These are phyloP conservation scores for Strigamia maritima DNA, from an alignment of 2,888 invertebrate genomes.

Conservation along the genomic window DNA sequence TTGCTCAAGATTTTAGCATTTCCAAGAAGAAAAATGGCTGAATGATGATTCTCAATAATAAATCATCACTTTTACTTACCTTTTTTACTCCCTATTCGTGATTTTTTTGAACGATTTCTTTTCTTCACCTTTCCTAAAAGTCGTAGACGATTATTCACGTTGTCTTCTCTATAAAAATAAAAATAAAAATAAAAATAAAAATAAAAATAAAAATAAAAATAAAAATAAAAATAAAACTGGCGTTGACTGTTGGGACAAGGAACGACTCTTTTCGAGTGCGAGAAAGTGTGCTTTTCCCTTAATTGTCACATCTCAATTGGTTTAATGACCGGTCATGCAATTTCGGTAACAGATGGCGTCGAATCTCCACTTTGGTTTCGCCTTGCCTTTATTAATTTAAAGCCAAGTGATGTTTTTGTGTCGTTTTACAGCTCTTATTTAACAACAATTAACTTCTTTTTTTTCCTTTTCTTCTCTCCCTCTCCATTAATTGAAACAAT, in stretches of 20 bases:
- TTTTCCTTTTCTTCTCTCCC: not conserved
- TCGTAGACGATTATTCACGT: not conserved
- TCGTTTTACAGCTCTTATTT: not conserved
- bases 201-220: no score
- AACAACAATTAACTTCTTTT: not conserved
- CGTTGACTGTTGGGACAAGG: not conserved
- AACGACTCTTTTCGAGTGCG: not conserved
- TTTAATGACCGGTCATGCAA: not conserved
- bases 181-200: no score
- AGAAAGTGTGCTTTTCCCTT: not conserved
- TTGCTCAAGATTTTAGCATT: no score
- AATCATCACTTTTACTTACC: not conserved
- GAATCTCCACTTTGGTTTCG: not conserved
- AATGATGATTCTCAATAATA: not conserved
- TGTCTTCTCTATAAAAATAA: no score
- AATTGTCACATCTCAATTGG: not conserved
- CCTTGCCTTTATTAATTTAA: not conserved
- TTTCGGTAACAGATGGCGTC: not conserved
- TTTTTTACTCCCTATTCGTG: not conserved
- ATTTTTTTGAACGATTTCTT: not conserved
- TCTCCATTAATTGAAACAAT: constrained; percentile 3
- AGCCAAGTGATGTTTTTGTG: not conserved
- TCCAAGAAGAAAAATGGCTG: not conserved
- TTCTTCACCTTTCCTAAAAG: not conserved
- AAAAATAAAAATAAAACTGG: no score